These are phyloP conservation scores for Mechanitis mazaeus DNA, from an alignment of 2,888 invertebrate species.

Conservation along the genomic window DNA sequence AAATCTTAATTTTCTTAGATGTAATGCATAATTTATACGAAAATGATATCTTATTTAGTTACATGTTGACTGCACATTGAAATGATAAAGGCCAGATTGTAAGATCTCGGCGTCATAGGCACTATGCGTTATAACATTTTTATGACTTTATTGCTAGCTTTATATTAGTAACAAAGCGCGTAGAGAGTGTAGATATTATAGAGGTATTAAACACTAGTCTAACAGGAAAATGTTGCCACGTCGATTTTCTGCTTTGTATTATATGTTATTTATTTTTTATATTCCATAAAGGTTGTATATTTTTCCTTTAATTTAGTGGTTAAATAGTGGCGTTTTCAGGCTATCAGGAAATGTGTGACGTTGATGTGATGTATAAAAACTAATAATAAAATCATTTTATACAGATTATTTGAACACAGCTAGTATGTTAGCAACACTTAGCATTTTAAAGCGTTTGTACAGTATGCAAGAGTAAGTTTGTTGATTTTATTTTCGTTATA, in stretches of 20 bases:
- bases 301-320: constrained; percentile 53
- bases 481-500: constrained; percentile 20
- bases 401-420: constrained; percentile 20
- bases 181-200: constrained; percentile 64
- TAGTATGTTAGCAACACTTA: constrained; percentile 19
- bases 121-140: constrained; percentile 30
- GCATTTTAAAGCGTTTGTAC: constrained; percentile 24
- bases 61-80: constrained; percentile 23
- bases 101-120: constrained; percentile 34
- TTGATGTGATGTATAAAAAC: constrained; percentile 21
- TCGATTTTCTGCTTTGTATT: constrained; percentile 73
- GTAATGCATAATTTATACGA: constrained; percentile 16
- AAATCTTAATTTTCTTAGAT: constrained; percentile 13
- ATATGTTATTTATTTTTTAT: constrained; percentile 72
- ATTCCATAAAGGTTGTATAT: constrained; percentile 62
- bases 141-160: constrained; percentile 34
- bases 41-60: constrained; percentile 21
- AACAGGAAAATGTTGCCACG: constrained; percentile 73
- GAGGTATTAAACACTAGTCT: constrained; percentile 72
- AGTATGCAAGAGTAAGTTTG: constrained; percentile 23
- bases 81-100: constrained; percentile 26
- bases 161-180: constrained; percentile 35
- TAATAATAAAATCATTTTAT: constrained; percentile 18
- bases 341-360: constrained; percentile 48
- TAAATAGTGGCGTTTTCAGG: constrained; percentile 51